phyloP scores from a whole-genome alignment of 37 sponge, comb jelly and placozoan species.

The Bolinopsis microptera region DNA sequence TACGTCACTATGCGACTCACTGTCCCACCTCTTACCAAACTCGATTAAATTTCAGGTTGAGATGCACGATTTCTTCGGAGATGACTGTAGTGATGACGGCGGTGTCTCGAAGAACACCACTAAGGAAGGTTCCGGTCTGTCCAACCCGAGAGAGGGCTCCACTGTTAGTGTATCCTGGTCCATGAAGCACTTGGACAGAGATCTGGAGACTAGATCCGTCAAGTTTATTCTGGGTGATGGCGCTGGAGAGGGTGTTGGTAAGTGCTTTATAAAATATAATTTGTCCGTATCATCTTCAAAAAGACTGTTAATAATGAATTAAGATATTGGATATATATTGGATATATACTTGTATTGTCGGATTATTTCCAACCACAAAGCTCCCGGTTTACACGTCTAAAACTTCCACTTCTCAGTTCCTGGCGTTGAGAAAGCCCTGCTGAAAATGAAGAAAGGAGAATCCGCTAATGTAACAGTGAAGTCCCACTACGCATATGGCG shows the following conservation, averaged over 20 bases:
- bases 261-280: too few relatives aligned
- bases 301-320: neutral
- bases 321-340: neutral
- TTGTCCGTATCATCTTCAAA: too few relatives aligned
- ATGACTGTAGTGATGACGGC: constrained; percentile 77
- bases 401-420: constrained; percentile 11
- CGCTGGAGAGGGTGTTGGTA: constrained; percentile 45
- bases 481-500: constrained; percentile 81
- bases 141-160: constrained; percentile 79
- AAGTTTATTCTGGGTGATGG: constrained; percentile 87
- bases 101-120: constrained; percentile 74
- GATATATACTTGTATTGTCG: too few relatives aligned
- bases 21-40: too few relatives aligned
- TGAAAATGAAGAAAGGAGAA: constrained; percentile 82
- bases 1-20: too few relatives aligned
- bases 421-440: constrained; percentile 80
- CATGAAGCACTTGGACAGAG: constrained; percentile 68
- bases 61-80: constrained; percentile 70
- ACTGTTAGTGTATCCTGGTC: constrained; percentile 69
- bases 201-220: constrained; percentile 80
- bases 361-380: too few relatives aligned
- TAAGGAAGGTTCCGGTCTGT: constrained; percentile 72
- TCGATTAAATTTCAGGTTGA: neutral
- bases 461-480: constrained; percentile 69
- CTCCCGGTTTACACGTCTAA: too few relatives aligned